These are phyloP conservation scores for Caenorhabditis wallacei DNA, from an alignment of 2,888 invertebrate species.

Conservation along the genomic window DNA sequence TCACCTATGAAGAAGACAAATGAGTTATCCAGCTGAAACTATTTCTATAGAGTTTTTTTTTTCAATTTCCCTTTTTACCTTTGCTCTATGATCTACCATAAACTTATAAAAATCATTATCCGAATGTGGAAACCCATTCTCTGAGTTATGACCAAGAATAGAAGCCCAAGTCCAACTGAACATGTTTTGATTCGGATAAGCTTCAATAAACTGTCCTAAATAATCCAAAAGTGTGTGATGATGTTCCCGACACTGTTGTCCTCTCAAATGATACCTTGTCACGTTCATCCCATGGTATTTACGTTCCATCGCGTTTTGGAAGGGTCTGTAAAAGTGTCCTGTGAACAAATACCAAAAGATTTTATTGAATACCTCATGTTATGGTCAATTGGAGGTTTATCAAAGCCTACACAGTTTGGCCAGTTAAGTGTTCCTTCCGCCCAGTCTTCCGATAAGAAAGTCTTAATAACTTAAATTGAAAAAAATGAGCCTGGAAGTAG, in stretches of 20 bases:
- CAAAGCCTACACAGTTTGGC: slow-evolving; percentile 74
- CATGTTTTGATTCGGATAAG: slow-evolving; percentile 73
- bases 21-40: slow-evolving; percentile 71
- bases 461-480: slow-evolving; percentile 20
- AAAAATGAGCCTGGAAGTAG: neutral
- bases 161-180: slow-evolving; percentile 73
- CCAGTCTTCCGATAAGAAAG: slow-evolving; percentile 76
- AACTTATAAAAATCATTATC: slow-evolving; percentile 72
- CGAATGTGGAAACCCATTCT: slow-evolving; percentile 68
- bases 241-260: slow-evolving; percentile 62
- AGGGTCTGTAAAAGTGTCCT: slow-evolving; percentile 68
- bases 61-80: slow-evolving; percentile 12
- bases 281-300: slow-evolving; percentile 30
- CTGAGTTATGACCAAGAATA: slow-evolving; percentile 69
- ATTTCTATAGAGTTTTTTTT: no score
- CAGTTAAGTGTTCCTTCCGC: slow-evolving; percentile 73
- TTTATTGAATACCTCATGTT: slow-evolving; percentile 67
- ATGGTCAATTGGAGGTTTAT: slow-evolving; percentile 71
- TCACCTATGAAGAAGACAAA: slow-evolving; percentile 75
- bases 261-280: slow-evolving; percentile 45
- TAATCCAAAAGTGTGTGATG: slow-evolving; percentile 72
- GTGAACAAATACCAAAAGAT: neutral
- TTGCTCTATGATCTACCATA: slow-evolving; percentile 62
- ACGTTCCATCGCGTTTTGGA: slow-evolving; percentile 66
- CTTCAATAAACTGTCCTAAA: slow-evolving; percentile 66